Base-by-base conservation (phyloP, 2,888 invertebrate genomes). In the Philhelius pedissequus region DNA sequence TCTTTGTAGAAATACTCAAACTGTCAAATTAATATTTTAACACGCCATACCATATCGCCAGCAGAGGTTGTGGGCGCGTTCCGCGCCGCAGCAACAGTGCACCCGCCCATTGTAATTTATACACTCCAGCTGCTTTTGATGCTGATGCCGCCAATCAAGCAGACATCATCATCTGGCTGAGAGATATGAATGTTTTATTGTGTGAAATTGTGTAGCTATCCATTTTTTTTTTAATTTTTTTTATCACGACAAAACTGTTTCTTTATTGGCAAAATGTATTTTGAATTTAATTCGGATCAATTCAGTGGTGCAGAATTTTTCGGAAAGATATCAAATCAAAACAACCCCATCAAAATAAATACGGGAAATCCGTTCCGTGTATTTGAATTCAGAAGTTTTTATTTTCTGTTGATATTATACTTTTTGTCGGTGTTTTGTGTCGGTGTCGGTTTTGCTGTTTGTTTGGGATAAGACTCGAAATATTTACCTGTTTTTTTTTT, bases 341-440 rank as follows among this genome's bases (percentile, higher is more conserved):
- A 60, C 60, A 64, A 25, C 38, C 25, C 60, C 66, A 74, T 79
- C 68, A 68, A 79, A 79, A 79, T 54, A 79, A 79, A 79, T 68
- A 79, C 66, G 27, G 22, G 30, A 64, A 48, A 78, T 71, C 35
- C 58, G 43, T 74, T 79, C 4, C 43, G 64, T 69, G 48, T 60
- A n/a, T n/a, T n/a, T 68, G 74, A 68, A 50, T 64, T 71, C 62
- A 35, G 60, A 71, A 52, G 13, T 82, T 76, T 82, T 76, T 76
- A 58, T 82, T 77, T 62, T 38, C 32, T 73, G 71, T 78, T 82
- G 82, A 78, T 77, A 68, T 82, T 50, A 48, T 32, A 60, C 62
- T 74, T 78, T 73, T 64, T 60, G 40, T 32, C 32, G 30, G n/a
- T n/a, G n/a, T n/a, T 74, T 78, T 73, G 58, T 60, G 40, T 32